phyloP scores from a whole-genome alignment of 2,797 vertebrate species.

The Aeoliscus strigatus region DNA sequence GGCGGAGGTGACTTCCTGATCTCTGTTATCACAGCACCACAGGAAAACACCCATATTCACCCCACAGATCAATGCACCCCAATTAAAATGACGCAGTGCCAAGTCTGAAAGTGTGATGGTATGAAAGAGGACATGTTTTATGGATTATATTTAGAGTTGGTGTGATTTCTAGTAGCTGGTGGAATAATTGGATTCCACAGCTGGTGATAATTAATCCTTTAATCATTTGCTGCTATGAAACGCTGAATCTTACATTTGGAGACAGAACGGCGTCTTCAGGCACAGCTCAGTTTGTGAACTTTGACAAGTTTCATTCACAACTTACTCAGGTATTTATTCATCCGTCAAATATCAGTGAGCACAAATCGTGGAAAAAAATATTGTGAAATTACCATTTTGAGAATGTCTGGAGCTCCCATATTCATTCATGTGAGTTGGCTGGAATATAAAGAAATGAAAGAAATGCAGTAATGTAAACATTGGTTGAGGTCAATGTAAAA shows the following conservation, averaged over 20 bases:
- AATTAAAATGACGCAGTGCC: constrained; percentile 36
- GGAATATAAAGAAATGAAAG: too few relatives aligned
- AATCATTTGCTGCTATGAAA: neutral
- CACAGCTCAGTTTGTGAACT: neutral
- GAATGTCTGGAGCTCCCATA: too few relatives aligned
- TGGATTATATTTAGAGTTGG: too few relatives aligned
- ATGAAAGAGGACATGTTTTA: too few relatives aligned
- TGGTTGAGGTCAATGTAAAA: too few relatives aligned
- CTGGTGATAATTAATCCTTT: too few relatives aligned
- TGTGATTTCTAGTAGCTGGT: neutral
- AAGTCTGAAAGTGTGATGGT: constrained; percentile 15
- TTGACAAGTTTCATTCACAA: constrained; percentile 2
- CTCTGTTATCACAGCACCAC: constrained; percentile 62
- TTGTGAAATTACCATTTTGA: too few relatives aligned
- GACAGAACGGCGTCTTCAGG: too few relatives aligned
- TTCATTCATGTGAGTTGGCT: too few relatives aligned
- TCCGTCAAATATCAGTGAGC: too few relatives aligned
- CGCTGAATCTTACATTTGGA: neutral
- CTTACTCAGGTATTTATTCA: constrained; percentile 3
- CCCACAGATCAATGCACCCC: constrained; percentile 55
- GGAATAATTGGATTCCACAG: constrained; percentile 1
- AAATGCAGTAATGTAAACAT: too few relatives aligned
- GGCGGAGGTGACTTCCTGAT: constrained; percentile 66
- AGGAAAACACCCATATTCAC: constrained; percentile 50
- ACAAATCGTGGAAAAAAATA: too few relatives aligned